These are phyloP conservation scores for Amblyraja radiata DNA, from an alignment of 2,797 vertebrate genomes.

Conservation along the genomic window DNA sequence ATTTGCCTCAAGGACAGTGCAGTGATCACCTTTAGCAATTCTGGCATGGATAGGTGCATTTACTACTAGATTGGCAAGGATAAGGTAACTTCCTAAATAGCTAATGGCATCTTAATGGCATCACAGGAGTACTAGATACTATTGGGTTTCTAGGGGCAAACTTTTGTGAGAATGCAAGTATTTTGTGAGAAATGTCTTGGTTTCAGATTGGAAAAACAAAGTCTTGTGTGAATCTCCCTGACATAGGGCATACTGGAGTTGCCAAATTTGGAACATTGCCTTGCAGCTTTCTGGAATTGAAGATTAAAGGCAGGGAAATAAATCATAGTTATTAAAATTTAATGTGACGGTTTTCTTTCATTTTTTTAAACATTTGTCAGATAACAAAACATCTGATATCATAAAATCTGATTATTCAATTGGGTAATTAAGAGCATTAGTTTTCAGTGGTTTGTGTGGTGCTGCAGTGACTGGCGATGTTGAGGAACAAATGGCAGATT, in stretches of 20 bases:
- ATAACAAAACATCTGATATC: no score
- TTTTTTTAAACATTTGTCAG: no score
- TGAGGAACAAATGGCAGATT: no score
- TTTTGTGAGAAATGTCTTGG: background rate
- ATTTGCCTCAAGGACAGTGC: no score
- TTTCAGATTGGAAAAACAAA: background rate
- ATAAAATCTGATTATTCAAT: no score
- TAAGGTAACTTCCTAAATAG: background rate
- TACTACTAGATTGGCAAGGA: no score
- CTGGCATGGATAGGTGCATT: no score
- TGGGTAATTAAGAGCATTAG: no score
- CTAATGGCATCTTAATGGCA: background rate
- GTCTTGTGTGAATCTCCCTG: background rate
- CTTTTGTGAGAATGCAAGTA: no score
- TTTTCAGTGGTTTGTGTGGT: background rate
- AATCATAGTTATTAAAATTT: background rate
- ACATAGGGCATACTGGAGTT: background rate
- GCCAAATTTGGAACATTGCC: background rate
- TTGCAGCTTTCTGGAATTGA: background rate
- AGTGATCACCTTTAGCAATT: no score
- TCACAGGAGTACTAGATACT: background rate
- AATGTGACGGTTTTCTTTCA: no score
- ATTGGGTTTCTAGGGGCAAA: background rate
- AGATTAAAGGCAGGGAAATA: background rate
- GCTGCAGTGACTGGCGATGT: no score